Percentiles rank a stretch among this genome's conserved stretches.
Conservation (phyloP, 2,797 vertebrate species). For the Vireo griseus region DNA sequence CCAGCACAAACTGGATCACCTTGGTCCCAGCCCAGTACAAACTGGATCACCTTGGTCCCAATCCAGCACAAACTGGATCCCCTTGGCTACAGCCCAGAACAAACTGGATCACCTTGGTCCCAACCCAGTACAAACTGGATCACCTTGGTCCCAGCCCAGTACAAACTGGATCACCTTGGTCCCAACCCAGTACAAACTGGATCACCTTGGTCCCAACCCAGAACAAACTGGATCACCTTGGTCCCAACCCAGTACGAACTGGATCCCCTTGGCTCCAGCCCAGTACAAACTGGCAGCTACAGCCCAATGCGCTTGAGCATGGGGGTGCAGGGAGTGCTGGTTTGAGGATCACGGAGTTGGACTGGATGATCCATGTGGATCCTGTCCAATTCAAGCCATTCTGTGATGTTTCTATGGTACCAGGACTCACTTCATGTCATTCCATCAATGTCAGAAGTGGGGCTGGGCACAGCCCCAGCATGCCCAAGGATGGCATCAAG, state of each 20-base stretch:
- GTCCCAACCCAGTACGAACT: too few species aligned
- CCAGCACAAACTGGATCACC: too few species aligned
- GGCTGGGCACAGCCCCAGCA: neutral
- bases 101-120: neutral
- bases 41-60: neutral
- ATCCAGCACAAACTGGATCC: neutral
- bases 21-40: too few species aligned
- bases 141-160: neutral
- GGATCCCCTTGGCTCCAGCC: neutral
- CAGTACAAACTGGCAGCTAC: neutral
- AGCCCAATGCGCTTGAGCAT: neutral
- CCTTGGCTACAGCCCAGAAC: neutral
- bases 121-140: neutral
- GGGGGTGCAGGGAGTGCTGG: neutral
- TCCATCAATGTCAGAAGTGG: accelerated
- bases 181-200: neutral
- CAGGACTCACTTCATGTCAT: neutral
- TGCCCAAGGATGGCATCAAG: neutral
- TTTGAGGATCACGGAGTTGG: neutral
- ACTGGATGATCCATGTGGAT: neutral
- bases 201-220: too few species aligned
- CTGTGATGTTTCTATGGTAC: accelerated
- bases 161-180: neutral
- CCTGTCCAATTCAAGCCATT: neutral
- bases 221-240: too few species aligned